phyloP scores from a whole-genome alignment of 2,888 invertebrate species.

The Drosophila prostipennis region DNA sequence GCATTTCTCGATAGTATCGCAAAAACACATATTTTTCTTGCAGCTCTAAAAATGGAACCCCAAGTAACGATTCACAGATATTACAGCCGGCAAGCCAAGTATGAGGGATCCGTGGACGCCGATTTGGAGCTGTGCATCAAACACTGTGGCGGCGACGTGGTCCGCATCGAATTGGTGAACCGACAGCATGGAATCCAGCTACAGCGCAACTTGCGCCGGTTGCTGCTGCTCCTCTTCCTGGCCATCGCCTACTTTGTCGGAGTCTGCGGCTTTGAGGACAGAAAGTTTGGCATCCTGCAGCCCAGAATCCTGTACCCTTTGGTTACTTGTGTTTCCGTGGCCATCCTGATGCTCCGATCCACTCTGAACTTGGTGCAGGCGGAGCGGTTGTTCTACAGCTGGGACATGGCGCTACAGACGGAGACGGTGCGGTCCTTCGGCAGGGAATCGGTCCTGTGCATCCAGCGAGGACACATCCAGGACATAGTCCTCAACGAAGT shows the following conservation, averaged over 20 bases:
- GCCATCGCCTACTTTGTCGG: slow-evolving; percentile 43
- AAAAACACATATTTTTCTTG: background rate
- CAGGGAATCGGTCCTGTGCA: slow-evolving; percentile 74
- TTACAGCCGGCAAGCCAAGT: slow-evolving; percentile 61
- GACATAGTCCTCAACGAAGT: slow-evolving; percentile 85
- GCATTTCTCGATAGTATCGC: too few relatives aligned
- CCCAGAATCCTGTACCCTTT: slow-evolving; percentile 51
- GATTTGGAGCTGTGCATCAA: slow-evolving; percentile 67
- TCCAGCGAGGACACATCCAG: slow-evolving; percentile 81
- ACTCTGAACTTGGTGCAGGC: slow-evolving; percentile 74
- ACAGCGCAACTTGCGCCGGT: slow-evolving; percentile 47
- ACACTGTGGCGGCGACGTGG: slow-evolving; percentile 63
- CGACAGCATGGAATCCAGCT: slow-evolving; percentile 55
- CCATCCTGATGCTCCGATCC: slow-evolving; percentile 54
- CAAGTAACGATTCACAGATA: slow-evolving; percentile 48
- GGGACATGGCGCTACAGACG: slow-evolving; percentile 83
- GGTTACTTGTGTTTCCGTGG: slow-evolving; percentile 23
- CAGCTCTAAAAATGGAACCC: slow-evolving; percentile 45
- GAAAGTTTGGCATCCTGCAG: slow-evolving; percentile 15
- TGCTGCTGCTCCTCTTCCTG: slow-evolving; percentile 41
- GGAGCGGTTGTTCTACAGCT: slow-evolving; percentile 63
- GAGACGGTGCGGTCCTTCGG: slow-evolving; percentile 80
- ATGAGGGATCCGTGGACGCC: slow-evolving; percentile 49
- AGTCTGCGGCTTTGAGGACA: slow-evolving; percentile 10
- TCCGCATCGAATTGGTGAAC: slow-evolving; percentile 73